These are phyloP conservation scores for Cotesia vestalis DNA, from an alignment of 1,140 invertebrate species.

Conservation along the genomic window DNA sequence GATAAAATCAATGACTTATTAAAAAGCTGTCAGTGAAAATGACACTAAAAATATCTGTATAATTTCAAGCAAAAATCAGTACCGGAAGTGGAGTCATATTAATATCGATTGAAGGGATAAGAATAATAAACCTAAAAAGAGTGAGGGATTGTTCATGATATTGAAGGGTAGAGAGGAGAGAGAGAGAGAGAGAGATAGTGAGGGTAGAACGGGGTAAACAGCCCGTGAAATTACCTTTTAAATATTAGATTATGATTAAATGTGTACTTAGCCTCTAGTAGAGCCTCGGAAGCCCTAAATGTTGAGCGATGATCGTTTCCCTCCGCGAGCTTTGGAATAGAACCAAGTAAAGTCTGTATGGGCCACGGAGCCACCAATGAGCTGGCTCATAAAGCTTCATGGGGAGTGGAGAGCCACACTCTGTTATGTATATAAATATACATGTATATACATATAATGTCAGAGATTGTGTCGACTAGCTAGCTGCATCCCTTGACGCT, in stretches of 20 bases:
- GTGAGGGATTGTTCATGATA: neutral
- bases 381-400: conserved; percentile 51
- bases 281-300: conserved; percentile 57
- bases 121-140: conserved; percentile 6
- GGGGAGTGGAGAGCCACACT: conserved; percentile 48
- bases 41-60: too few relatives aligned
- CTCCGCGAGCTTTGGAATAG: conserved; percentile 22
- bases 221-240: conserved; percentile 68
- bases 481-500: conserved; percentile 4
- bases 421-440: conserved; percentile 14
- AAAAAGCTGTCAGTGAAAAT: too few relatives aligned
- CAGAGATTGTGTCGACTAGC: conserved; percentile 23
- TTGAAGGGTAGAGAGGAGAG: conserved; percentile 21
- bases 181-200: conserved; percentile 13
- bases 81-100: conserved; percentile 27
- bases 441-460: conserved; percentile 40
- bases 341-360: neutral
- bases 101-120: conserved; percentile 26
- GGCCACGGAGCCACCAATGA: conserved; percentile 26
- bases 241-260: conserved; percentile 69
- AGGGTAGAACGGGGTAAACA: conserved; percentile 60
- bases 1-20: too few relatives aligned
- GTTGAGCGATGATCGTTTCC: conserved; percentile 49
- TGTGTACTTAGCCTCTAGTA: conserved; percentile 51
- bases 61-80: conserved; percentile 25